A percentile compares a stretch with the other conserved stretches of the same genome.
phyloP scores from a whole-genome alignment of 2,888 invertebrate genomes.

The Minunthozetes semirufus region DNA sequence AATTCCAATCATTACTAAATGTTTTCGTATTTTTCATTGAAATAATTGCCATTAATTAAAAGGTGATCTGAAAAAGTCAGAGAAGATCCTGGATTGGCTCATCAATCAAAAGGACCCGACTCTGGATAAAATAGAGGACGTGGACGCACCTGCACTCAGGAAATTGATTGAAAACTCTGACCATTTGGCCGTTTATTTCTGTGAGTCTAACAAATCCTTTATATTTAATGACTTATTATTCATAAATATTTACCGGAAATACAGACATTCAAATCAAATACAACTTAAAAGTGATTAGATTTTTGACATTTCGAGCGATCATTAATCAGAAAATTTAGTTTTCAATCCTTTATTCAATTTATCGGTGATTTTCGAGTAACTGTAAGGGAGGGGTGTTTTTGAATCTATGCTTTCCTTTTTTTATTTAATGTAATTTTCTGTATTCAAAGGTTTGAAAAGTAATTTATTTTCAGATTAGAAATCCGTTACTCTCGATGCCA shows the following conservation, averaged over 20 bases:
- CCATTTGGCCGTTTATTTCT: conserved; percentile 82
- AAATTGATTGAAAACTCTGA: conserved; percentile 69
- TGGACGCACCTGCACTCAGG: conserved; percentile 70
- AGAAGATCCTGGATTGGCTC: conserved; percentile 71
- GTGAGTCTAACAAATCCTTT: conserved; percentile 63
- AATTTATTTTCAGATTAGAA: background rate
- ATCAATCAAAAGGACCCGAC: conserved; percentile 84
- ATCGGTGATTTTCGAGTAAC: background rate
- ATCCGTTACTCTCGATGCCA: background rate
- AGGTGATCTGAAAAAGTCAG: conserved; percentile 48
- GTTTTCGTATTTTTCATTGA: background rate
- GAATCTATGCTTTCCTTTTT: background rate
- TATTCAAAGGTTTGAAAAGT: background rate
- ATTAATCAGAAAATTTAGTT: background rate
- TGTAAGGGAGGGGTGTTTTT: no score
- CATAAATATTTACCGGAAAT: no score
- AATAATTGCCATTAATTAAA: background rate
- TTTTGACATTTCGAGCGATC: background rate
- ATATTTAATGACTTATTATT: no score
- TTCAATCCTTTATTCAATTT: background rate
- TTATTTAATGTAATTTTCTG: background rate
- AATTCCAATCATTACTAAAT: background rate
- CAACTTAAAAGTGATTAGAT: no score
- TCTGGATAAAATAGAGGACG: conserved; percentile 79
- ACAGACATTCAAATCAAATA: no score